Evolutionary conservation across 2,797 vertebrate genomes (phyloP).

Genomic region (Leptodactylus fallax): DNA sequence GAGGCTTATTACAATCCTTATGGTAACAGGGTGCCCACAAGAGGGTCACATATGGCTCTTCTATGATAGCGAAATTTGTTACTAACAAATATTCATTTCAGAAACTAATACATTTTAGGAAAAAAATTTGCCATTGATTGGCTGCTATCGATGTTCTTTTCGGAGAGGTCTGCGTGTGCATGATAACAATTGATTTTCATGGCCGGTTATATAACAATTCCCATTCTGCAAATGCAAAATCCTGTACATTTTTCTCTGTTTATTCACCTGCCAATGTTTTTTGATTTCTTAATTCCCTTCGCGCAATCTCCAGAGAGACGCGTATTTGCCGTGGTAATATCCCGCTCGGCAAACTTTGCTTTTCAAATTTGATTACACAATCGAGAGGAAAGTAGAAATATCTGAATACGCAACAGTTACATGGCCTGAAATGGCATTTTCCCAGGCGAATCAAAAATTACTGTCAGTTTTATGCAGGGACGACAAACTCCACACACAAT

Average conservation of each 20-base stretch:
- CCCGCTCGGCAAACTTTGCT: conserved; percentile 58
- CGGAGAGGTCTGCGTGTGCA: background rate
- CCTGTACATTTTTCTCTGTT: conserved; percentile 54
- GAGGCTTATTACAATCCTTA: too few relatives aligned
- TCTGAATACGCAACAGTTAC: conserved; percentile 48
- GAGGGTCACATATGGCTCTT: background rate
- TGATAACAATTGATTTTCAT: conserved; percentile 54
- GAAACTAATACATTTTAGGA: conserved; percentile 31
- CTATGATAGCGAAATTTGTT: background rate
- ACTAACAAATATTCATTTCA: conserved; percentile 10
- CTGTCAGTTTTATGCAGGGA: background rate
- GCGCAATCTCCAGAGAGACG: conserved; percentile 32
- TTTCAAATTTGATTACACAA: conserved; percentile 54
- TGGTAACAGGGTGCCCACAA: background rate
- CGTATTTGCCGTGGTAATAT: conserved; percentile 55
- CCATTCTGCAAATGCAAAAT: conserved; percentile 53
- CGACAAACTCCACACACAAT: background rate
- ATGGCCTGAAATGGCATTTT: background rate
- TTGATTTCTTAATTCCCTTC: conserved; percentile 59
- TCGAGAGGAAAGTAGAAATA: conserved; percentile 39
- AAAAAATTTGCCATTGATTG: conserved; percentile 35
- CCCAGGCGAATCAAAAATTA: background rate
- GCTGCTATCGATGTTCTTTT: conserved; percentile 35
- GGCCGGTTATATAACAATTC: conserved; percentile 51
- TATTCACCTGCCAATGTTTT: conserved; percentile 59